Evolutionary conservation across 2,888 invertebrate genomes (phyloP).

Genomic region (Chloroclysta siterata): DNA sequence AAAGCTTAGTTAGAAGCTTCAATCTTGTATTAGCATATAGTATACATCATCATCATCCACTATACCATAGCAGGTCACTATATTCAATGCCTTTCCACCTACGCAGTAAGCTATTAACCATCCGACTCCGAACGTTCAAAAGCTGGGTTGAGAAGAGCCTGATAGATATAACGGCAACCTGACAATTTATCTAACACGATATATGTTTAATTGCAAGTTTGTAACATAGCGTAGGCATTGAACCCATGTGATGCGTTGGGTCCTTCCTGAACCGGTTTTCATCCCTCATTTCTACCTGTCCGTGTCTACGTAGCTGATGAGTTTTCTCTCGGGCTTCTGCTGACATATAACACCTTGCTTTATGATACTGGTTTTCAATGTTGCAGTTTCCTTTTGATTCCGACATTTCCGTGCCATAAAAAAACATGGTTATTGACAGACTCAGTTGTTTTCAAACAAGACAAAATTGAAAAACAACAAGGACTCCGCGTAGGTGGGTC

Average conservation of each 20-base stretch:
- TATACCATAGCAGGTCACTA: background rate
- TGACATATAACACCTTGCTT: slow-evolving; percentile 5
- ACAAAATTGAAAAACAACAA: background rate
- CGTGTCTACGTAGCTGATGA: slow-evolving; percentile 32
- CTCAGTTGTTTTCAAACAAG: no score
- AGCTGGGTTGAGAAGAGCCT: background rate
- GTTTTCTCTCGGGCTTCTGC: slow-evolving; percentile 8
- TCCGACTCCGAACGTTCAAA: background rate
- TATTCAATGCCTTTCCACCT: background rate
- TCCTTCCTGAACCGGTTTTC: slow-evolving; percentile 38
- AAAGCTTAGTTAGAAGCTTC: no score
- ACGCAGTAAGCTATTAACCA: no score
- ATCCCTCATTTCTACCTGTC: slow-evolving; percentile 39
- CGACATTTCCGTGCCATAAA: no score
- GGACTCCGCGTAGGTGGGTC: background rate
- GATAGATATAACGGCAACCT: background rate
- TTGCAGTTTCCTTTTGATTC: no score
- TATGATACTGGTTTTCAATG: background rate
- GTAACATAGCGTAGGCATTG: background rate
- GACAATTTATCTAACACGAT: background rate
- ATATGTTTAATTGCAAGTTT: background rate
- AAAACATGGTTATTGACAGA: no score
- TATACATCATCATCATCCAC: background rate
- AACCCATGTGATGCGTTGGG: slow-evolving; percentile 3
- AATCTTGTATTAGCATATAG: no score